phyloP scores from a whole-genome alignment of 1,140 invertebrate species.

The Solen grandis region DNA sequence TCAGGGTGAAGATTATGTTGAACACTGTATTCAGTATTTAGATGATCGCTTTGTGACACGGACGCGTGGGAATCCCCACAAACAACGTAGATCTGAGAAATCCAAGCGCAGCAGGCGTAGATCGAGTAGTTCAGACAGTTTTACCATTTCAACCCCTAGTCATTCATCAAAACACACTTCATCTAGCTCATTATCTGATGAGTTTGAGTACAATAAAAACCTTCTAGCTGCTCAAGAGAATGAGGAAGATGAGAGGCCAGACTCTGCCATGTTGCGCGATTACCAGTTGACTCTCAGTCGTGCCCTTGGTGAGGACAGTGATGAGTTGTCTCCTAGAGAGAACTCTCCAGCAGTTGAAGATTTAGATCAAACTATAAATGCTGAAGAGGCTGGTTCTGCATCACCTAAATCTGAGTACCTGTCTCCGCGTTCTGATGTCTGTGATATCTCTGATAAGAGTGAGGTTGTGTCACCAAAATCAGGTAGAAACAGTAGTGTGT shows the following conservation, averaged over 20 bases:
- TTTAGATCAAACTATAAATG: constrained; percentile 62
- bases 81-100: constrained; percentile 53
- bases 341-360: constrained; percentile 40
- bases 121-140: constrained; percentile 67
- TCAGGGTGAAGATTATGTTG: constrained; percentile 50
- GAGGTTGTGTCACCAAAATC: constrained; percentile 34
- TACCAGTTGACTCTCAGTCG: constrained; percentile 71
- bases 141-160: constrained; percentile 75
- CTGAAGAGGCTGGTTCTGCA: constrained; percentile 30
- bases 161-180: constrained; percentile 65
- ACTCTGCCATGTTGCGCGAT: constrained; percentile 71
- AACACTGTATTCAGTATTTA: constrained; percentile 62
- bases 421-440: constrained; percentile 46
- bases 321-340: constrained; percentile 27
- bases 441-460: constrained; percentile 27
- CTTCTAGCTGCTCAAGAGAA: constrained; percentile 51
- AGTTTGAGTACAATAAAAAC: constrained; percentile 64
- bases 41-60: constrained; percentile 76
- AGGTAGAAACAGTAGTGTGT: constrained; percentile 61
- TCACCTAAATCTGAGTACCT: constrained; percentile 38
- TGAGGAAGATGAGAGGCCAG: constrained; percentile 70
- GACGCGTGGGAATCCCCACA: constrained; percentile 44
- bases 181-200: constrained; percentile 67
- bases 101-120: constrained; percentile 45
- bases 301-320: constrained; percentile 65